Conservation (phyloP, 2,888 invertebrate species). For the Seladonia tumulorum region DNA sequence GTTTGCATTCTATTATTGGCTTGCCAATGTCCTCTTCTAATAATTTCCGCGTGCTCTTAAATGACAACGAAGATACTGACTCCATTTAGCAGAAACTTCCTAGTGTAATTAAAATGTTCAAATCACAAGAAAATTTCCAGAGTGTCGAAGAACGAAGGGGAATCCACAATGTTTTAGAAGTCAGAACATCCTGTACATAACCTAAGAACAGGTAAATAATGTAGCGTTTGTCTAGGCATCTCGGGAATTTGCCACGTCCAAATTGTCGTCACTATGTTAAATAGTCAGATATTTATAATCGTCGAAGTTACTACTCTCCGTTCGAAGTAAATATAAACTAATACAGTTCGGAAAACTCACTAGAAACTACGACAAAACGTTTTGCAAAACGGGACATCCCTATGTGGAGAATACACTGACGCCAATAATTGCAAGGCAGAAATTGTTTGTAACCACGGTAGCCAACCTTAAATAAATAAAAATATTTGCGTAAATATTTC, state of each 20-base stretch:
- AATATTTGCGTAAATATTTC: not conserved
- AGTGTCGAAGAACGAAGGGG: not conserved
- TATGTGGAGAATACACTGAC: constrained; percentile 27
- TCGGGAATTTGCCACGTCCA: not conserved
- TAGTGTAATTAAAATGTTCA: not conserved
- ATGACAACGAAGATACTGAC: not conserved
- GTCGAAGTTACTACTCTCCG: not conserved
- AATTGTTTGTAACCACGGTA: not conserved
- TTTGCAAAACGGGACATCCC: constrained; percentile 67
- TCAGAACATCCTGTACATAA: constrained; percentile 15
- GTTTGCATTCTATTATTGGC: constrained; percentile 45
- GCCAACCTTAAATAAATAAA: not conserved
- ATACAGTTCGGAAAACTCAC: not conserved
- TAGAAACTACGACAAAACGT: constrained; percentile 40
- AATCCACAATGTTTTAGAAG: not conserved
- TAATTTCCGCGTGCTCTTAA: constrained; percentile 7
- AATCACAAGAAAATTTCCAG: not conserved
- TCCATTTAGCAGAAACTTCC: constrained; percentile 50
- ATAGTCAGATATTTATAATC: not conserved
- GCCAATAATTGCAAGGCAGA: constrained; percentile 4
- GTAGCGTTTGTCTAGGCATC: not conserved
- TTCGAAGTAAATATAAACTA: not conserved
- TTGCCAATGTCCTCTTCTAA: not conserved
- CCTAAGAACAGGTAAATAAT: constrained; percentile 14
- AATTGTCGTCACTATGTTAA: not conserved